These are phyloP conservation scores for mouse (Mus musculus) DNA, from an alignment of 2,113 vertebrate genomes.

Conservation along the genomic window DNA sequence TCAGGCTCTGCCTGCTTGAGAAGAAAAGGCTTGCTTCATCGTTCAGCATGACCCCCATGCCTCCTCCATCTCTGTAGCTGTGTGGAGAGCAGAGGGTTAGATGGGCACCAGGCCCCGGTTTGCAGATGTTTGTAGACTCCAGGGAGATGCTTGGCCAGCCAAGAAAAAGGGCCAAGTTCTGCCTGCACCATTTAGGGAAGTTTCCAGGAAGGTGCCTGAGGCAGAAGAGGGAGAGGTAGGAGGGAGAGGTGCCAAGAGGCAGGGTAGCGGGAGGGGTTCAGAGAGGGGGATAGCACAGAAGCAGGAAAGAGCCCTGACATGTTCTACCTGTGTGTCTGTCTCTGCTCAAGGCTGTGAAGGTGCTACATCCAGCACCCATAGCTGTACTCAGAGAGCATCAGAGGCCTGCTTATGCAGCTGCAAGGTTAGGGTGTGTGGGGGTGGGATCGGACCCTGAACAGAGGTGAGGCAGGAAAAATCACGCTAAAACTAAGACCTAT, in stretches of 20 bases:
- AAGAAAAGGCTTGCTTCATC: background rate
- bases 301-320: background rate
- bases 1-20: background rate
- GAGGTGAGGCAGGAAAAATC: background rate
- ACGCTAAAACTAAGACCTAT: background rate
- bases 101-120: rapidly evolving
- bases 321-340: background rate
- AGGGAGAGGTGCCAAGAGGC: background rate
- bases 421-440: too few relatives aligned
- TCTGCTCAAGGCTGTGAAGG: background rate
- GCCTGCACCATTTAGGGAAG: background rate
- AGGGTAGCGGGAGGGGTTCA: background rate
- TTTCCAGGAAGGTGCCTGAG: background rate
- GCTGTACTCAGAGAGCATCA: background rate
- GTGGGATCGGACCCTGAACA: too few relatives aligned
- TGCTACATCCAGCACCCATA: background rate
- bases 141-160: background rate
- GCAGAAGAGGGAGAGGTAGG: background rate
- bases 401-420: background rate
- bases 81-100: background rate
- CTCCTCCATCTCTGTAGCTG: background rate
- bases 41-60: rapidly evolving
- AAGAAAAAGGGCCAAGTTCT: background rate
- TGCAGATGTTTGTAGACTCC: background rate
- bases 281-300: background rate